Percentiles rank a stretch among this genome's conserved stretches.
Evolutionary conservation across 2,113 vertebrate genomes (phyloP).

Genomic region (Sceloporus tristichus): DNA sequence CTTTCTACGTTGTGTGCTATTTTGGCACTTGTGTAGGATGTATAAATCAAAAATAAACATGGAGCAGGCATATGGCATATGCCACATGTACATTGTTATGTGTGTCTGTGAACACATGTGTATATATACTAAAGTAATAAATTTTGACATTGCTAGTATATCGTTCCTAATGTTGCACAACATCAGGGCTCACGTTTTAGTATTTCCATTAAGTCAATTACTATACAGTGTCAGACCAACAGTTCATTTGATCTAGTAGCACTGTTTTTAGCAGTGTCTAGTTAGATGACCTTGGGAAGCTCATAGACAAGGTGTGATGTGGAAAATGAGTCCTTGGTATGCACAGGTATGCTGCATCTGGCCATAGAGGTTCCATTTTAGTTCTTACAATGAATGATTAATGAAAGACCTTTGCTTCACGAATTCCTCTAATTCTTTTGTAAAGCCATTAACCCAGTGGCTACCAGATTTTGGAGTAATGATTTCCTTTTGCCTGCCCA

Average conservation of each 20-base stretch:
- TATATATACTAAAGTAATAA: not conserved
- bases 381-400: not conserved
- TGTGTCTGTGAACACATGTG: not conserved
- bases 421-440: not conserved
- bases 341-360: not conserved
- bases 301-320: not conserved
- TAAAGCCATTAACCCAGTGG: not conserved
- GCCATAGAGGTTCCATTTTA: conserved; percentile 8
- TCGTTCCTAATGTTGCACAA: not conserved
- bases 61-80: not conserved
- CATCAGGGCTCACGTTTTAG: not conserved
- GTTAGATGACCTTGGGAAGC: not conserved
- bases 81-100: not conserved
- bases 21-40: not conserved
- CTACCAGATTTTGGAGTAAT: not conserved
- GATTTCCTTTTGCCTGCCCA: not conserved
- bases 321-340: not conserved
- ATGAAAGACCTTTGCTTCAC: not conserved
- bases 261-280: not conserved
- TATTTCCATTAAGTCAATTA: not conserved
- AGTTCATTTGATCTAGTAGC: not conserved
- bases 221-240: not conserved
- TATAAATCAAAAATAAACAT: not conserved
- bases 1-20: not conserved
- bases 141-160: not conserved